Evolutionary conservation across 2,113 vertebrate genomes (phyloP).

Genomic region (Raja brachyura): DNA sequence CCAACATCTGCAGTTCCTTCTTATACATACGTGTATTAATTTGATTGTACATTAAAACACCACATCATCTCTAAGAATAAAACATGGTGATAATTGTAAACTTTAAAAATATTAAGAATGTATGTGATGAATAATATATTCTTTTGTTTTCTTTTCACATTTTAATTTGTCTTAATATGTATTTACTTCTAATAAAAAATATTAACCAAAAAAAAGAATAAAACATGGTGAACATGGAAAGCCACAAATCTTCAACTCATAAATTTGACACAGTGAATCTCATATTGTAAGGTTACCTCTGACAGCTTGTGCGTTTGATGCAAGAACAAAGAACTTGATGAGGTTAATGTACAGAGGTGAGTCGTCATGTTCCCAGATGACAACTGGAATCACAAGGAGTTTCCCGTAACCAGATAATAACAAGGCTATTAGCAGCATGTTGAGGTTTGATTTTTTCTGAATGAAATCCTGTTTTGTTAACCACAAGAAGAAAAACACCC

Average conservation of each 20-base stretch:
- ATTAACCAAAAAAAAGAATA: no score
- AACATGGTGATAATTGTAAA: no score
- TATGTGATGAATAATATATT: no score
- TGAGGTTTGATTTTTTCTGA: conserved; percentile 50
- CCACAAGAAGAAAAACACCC: conserved; percentile 71
- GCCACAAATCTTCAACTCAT: not conserved
- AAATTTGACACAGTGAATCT: not conserved
- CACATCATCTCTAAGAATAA: not conserved
- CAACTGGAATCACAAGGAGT: conserved; percentile 82
- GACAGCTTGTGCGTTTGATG: conserved; percentile 86
- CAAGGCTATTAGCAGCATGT: conserved; percentile 74
- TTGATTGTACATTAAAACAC: not conserved
- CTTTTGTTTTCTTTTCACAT: no score
- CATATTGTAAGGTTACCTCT: conserved; percentile 61
- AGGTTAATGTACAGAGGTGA: conserved; percentile 78
- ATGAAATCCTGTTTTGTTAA: conserved; percentile 47
- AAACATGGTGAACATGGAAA: not conserved
- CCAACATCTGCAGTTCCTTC: no score
- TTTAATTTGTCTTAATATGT: no score
- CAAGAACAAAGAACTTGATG: conserved; percentile 87
- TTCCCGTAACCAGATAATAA: conserved; percentile 93
- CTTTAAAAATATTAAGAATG: no score
- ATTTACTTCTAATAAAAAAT: no score
- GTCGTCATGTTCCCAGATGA: conserved; percentile 97
- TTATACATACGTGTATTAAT: not conserved